phyloP scores from a whole-genome alignment of 1,140 invertebrate genomes.

The Caenorhabditis tropicalis region DNA sequence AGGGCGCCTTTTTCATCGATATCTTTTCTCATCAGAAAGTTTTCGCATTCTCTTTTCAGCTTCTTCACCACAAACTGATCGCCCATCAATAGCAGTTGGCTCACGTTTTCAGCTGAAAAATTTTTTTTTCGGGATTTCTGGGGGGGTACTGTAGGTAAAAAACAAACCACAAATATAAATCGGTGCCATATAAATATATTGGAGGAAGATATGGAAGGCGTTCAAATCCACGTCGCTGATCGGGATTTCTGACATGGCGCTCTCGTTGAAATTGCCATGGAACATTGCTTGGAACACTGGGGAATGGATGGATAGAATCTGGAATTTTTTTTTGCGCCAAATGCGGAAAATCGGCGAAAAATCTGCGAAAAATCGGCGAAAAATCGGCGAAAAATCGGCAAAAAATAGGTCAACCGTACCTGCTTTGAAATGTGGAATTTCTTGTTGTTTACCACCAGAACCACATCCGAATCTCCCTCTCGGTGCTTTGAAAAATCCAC shows the following conservation, averaged over 20 bases:
- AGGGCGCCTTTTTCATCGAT: background rate
- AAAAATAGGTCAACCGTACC: background rate
- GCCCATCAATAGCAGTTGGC: slow-evolving; percentile 10
- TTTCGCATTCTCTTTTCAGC: background rate
- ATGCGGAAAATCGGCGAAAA: too few relatives aligned
- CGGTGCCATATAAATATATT: slow-evolving; percentile 5
- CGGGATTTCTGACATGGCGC: background rate
- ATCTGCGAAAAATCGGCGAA: too few relatives aligned
- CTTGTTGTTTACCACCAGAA: background rate
- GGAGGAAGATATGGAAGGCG: background rate
- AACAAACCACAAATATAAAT: background rate
- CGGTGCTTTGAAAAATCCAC: background rate
- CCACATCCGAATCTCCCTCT: background rate
- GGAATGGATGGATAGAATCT: background rate
- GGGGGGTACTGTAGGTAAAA: too few relatives aligned
- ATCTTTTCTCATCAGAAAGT: slow-evolving; percentile 12
- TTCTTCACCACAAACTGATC: slow-evolving; percentile 15
- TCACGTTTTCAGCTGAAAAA: background rate
- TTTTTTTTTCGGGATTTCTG: too few relatives aligned
- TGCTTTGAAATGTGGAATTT: slow-evolving; percentile 19
- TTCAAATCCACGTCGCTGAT: background rate
- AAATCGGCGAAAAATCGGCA: background rate
- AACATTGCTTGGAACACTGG: background rate
- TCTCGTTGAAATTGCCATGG: background rate
- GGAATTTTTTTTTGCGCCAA: background rate